Base-by-base conservation (phyloP, 2,888 invertebrate genomes). In the Mythimna vitellina region DNA sequence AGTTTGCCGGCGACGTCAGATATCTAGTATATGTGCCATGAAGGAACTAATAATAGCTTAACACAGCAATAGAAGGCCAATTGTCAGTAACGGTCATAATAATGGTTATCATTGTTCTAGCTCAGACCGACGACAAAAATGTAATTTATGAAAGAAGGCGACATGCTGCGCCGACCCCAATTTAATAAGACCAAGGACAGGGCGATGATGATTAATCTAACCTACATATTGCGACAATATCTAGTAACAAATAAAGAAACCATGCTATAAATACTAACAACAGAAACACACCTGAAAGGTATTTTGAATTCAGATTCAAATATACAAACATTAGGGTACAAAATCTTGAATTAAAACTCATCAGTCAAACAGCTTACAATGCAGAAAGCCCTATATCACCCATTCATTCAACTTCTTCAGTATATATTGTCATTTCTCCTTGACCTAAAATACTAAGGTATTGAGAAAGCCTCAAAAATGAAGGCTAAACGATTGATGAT, bases 401-500 rank as follows among this genome's bases (percentile, higher is more conserved):
- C 51, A 74, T 74, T 81, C 49, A 81, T 76, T 29, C 32, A 12
- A 67, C 46, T 51, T 67, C 63, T 80, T 69, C 78, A 72, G 51
- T 58, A 73, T 35, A 42, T 46, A 72, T 70, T 83, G 75, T 82
- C 79, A 60, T 42, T 46, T 71, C 57, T 58, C 80, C 83, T 83
- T 83, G 85, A 75, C 85, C 80, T 67, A 60, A 57, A 84, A 79
- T 57, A 57, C n/a, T 56, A 56, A 38, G 5, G 58, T 63, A 83
- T 83, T 83, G 73, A 70, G 86, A 74, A 84, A 84, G 81, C 42
- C 49, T 61, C 67, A 75, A 77, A 78, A 85, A 76, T 76, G 73
- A 73, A 80, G 83, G 81, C 66, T 72, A 71, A 74, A 67, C 71
- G 73, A 86, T 86, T 79, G 84, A 83, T 81, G 84, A 63, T 72